Evolutionary conservation across 2,797 vertebrate genomes (phyloP).

Genomic region (Pachyuromys duprasi): DNA sequence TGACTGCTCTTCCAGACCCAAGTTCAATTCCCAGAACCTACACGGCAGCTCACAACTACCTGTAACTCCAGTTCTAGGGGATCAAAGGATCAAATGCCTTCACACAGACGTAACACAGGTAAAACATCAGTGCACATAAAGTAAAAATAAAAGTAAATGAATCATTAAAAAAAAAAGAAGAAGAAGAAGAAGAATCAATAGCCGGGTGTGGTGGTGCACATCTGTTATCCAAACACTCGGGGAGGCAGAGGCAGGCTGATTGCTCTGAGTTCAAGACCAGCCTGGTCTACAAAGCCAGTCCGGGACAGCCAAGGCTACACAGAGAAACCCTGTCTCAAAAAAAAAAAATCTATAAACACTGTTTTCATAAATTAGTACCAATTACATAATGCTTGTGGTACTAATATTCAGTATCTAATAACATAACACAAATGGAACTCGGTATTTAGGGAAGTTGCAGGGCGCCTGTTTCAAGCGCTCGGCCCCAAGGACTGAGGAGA

Average conservation of each 20-base stretch:
- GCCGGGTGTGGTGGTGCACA: too few species aligned
- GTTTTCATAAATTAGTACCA: neutral
- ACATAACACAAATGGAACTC: neutral
- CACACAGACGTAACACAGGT: neutral
- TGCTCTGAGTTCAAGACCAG: too few species aligned
- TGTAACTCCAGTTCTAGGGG: neutral
- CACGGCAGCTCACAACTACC: neutral
- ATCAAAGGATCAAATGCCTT: neutral
- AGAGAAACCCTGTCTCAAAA: too few species aligned
- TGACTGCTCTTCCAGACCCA: neutral
- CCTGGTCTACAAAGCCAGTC: too few species aligned
- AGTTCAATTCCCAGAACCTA: neutral
- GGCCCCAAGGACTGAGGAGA: neutral
- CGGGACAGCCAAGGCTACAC: too few species aligned
- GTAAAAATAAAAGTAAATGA: too few species aligned
- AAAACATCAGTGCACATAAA: neutral
- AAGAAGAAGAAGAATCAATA: too few species aligned
- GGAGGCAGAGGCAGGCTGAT: too few species aligned
- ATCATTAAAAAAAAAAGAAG: too few species aligned
- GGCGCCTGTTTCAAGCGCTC: neutral
- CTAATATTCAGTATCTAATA: slow-evolving; percentile 9
- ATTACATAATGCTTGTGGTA: neutral
- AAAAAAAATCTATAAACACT: neutral
- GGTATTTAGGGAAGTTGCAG: neutral
- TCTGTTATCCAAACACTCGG: too few species aligned